Percentiles rank a stretch among this genome's conserved stretches.
phyloP scores from a whole-genome alignment of 2,888 invertebrate species.

The Thymelicus lineola region DNA sequence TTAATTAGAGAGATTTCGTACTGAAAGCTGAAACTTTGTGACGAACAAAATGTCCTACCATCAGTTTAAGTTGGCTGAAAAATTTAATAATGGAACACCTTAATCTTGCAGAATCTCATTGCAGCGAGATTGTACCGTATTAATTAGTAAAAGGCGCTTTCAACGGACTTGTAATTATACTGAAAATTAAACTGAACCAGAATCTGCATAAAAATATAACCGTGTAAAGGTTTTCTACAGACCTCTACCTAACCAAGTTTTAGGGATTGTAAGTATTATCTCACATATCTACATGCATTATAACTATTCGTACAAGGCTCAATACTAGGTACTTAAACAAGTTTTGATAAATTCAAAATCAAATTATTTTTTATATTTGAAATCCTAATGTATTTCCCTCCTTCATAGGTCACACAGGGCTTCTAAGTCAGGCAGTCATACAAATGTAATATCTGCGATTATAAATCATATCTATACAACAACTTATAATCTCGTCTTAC shows the following conservation, averaged over 20 bases:
- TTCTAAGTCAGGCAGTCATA: too few relatives aligned
- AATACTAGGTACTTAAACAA: too few relatives aligned
- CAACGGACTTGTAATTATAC: slow-evolving; percentile 43
- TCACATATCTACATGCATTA: too few relatives aligned
- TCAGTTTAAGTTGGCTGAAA: slow-evolving; percentile 45
- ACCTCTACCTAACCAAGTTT: background rate
- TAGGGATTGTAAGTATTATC: too few relatives aligned
- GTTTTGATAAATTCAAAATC: too few relatives aligned
- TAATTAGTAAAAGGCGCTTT: slow-evolving; percentile 63
- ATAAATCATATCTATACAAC: background rate
- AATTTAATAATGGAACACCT: slow-evolving; percentile 73
- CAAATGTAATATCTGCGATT: too few relatives aligned
- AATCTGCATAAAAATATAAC: background rate
- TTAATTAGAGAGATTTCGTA: slow-evolving; percentile 34
- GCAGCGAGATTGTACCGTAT: slow-evolving; percentile 75
- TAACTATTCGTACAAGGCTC: too few relatives aligned
- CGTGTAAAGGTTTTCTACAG: background rate
- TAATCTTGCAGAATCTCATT: slow-evolving; percentile 73
- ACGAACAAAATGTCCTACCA: slow-evolving; percentile 37
- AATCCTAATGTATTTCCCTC: too few relatives aligned
- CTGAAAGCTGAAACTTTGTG: slow-evolving; percentile 37
- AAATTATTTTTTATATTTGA: too few relatives aligned
- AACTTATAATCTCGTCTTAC: slow-evolving; percentile 42
- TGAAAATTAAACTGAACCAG: background rate
- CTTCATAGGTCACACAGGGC: too few relatives aligned